phyloP scores from a whole-genome alignment of 2,797 vertebrate species.

The Glossophaga mutica region DNA sequence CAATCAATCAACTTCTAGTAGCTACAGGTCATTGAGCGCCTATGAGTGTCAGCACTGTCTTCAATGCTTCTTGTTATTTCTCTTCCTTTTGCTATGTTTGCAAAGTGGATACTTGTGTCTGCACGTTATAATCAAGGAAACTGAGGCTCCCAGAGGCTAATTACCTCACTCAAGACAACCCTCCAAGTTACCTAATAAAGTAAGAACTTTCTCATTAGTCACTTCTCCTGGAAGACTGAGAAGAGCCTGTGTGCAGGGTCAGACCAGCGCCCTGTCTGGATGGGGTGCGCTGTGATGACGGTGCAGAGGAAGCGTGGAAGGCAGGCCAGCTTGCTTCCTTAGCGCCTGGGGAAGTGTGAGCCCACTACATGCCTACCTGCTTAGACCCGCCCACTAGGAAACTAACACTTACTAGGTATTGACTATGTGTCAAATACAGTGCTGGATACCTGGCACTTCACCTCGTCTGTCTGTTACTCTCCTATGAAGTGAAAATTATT shows the following conservation, averaged over 20 bases:
- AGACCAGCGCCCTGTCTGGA: neutral
- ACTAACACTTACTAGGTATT: neutral
- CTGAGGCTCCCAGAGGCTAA: neutral
- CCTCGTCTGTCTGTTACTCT: neutral
- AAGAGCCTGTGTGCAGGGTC: neutral
- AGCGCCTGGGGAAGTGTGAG: neutral
- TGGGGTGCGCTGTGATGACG: neutral
- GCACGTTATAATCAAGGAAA: neutral
- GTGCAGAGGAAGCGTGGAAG: neutral
- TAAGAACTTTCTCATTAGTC: neutral
- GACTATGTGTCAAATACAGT: neutral
- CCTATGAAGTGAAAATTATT: constrained; percentile 26
- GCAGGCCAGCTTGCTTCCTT: neutral
- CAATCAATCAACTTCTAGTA: neutral
- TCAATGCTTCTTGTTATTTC: neutral
- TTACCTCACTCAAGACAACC: neutral
- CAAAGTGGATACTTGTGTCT: neutral
- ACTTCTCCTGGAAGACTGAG: neutral
- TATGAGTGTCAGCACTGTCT: neutral
- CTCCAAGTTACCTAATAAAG: neutral
- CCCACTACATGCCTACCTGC: neutral
- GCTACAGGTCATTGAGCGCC: neutral
- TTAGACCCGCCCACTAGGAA: neutral
- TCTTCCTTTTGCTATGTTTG: neutral
- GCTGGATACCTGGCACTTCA: neutral